phyloP scores from a whole-genome alignment of 1,140 invertebrate species.

The Formica exsecta region DNA sequence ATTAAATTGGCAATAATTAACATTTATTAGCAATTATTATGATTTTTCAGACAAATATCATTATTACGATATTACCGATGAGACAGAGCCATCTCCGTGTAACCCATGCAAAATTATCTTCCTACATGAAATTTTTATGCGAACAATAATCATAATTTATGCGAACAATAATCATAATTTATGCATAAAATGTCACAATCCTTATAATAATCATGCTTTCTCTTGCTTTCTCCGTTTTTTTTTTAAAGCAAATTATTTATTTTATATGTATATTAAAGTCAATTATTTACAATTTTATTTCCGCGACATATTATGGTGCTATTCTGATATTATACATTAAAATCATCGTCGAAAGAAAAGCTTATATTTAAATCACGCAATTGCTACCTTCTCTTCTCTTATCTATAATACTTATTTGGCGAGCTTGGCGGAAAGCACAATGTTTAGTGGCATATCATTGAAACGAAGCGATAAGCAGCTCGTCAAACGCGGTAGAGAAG shows the following conservation, averaged over 20 bases:
- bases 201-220: constrained; percentile 19
- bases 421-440: neutral
- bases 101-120: neutral
- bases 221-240: constrained; percentile 45
- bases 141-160: constrained; percentile 48
- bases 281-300: constrained; percentile 28
- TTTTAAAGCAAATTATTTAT: constrained; percentile 15
- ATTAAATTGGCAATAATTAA: neutral
- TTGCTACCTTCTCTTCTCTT: neutral
- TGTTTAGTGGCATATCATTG: neutral
- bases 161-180: constrained; percentile 45
- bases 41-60: constrained; percentile 15
- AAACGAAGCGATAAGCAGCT: neutral
- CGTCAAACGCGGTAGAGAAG: neutral
- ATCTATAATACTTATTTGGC: constrained; percentile 1
- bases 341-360: constrained; percentile 9
- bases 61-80: neutral
- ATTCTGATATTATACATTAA: neutral
- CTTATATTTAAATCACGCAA: neutral
- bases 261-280: constrained; percentile 21
- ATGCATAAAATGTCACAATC: constrained; percentile 39
- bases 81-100: neutral
- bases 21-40: too few relatives aligned
- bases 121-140: constrained; percentile 1
- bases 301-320: neutral